A percentile compares a stretch with the other conserved stretches of the same genome.
Evolutionary conservation across 2,888 invertebrate genomes (phyloP).

Genomic region (Dione vanillae): DNA sequence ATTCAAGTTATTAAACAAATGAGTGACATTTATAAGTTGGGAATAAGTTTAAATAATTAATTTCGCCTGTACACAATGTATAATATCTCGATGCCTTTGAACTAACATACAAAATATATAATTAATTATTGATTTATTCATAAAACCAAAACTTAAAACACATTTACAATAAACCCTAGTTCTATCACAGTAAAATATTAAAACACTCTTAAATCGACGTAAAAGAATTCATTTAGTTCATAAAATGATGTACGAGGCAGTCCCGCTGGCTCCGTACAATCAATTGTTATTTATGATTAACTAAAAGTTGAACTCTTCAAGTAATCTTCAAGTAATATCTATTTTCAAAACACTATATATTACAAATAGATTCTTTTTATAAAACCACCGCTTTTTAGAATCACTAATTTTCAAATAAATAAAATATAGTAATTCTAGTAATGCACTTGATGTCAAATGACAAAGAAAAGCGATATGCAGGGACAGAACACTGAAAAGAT

Average conservation of each 20-base stretch:
- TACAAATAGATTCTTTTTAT: conserved; percentile 34
- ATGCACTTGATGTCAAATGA: conserved; percentile 14
- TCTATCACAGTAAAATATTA: conserved; percentile 83
- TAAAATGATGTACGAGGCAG: background rate
- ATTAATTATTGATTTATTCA: conserved; percentile 31
- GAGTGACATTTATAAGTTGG: background rate
- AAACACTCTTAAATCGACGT: conserved; percentile 55
- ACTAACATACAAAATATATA: conserved; percentile 19
- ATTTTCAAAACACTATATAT: conserved; percentile 31
- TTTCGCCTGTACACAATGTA: conserved; percentile 1
- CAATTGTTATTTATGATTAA: conserved; percentile 2
- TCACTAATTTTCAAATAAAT: conserved; percentile 5
- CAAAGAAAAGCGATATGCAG: conserved; percentile 29
- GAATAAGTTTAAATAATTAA: conserved; percentile 9
- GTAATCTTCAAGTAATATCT: conserved; percentile 14
- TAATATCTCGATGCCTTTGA: conserved; percentile 27
- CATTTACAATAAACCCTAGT: conserved; percentile 65
- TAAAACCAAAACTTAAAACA: conserved; percentile 35
- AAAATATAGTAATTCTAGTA: conserved; percentile 20
- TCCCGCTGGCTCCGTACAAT: conserved; percentile 5
- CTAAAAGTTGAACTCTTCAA: conserved; percentile 8
- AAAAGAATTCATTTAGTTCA: conserved; percentile 43
- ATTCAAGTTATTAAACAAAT: conserved; percentile 1
- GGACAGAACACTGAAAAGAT: conserved; percentile 40
- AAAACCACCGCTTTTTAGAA: conserved; percentile 24